A percentile compares a stretch with the other conserved stretches of the same genome.
Conservation (phyloP, 1,140 invertebrate species). For the Hyles euphorbiae region DNA sequence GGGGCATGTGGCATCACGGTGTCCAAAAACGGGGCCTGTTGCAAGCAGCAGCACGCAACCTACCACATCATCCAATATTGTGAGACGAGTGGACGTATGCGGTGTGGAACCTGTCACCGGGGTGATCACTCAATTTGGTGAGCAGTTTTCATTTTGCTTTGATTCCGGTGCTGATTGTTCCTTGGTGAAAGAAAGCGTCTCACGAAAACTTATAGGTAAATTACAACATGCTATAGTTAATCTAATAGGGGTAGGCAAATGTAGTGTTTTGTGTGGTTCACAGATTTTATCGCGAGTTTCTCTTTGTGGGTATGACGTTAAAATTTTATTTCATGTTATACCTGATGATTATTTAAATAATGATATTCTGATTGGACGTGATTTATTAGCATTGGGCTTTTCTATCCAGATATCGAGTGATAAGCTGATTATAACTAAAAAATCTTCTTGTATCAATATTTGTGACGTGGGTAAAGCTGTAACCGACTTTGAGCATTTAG, state of each 20-base stretch:
- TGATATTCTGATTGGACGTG: background rate
- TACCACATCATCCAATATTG: conserved; percentile 5
- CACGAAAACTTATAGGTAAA: conserved; percentile 8
- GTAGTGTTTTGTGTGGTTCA: background rate
- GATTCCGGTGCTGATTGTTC: conserved; percentile 16
- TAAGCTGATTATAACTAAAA: background rate
- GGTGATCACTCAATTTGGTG: conserved; percentile 18
- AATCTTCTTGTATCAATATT: background rate
- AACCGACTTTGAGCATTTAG: background rate
- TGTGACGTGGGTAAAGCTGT: background rate
- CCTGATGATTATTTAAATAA: background rate
- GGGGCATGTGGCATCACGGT: conserved; percentile 14
- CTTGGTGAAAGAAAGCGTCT: conserved; percentile 15
- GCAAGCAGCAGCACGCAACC: background rate
- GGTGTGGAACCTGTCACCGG: conserved; percentile 18
- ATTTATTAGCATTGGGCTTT: background rate
- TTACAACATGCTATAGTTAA: background rate
- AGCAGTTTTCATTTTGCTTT: conserved; percentile 21
- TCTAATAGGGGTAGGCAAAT: background rate
- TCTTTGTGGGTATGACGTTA: background rate
- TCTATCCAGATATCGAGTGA: background rate
- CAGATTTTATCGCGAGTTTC: background rate
- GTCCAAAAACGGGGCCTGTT: conserved; percentile 4
- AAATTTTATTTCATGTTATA: background rate
- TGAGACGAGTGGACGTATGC: conserved; percentile 19